Evolutionary conservation across 2,888 invertebrate species (phyloP), one percentile per base, ranked within the genome.

Genomic region (Silvanus unidentatus): DNA sequence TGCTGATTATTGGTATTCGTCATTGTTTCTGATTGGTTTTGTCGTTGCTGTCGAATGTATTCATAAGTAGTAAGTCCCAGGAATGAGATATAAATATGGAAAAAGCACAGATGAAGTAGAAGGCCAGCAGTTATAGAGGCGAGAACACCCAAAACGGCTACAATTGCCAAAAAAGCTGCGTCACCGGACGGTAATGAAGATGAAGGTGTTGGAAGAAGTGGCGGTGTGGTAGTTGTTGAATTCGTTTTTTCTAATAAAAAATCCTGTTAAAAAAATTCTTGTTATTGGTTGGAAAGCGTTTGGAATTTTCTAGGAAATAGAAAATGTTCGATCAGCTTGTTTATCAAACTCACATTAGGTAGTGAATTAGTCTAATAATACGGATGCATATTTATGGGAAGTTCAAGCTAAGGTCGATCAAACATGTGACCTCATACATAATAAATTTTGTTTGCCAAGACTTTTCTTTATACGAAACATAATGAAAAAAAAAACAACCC

Each of bases 51-150:
- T 1, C 81, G 73, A 43, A 93, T 88, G 70, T 92, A 93, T 66
- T 93, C 93, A 73, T 92, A 94, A 0, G 93, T 94, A 13, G 93
- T 91, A 36, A 92, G 75, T 1, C 91, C 92, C 59, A 90, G 73
- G 56, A 84, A 79, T 2, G 85, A 84, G 64, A 93, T 89, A 71
- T 92, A 92, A 47, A 88, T 80, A 71, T 93, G 92, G 69, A 93
- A 93, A 73, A 88, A 86, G 66, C 87, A 88, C 42, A 93, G 75
- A 71, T 93, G 92, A 50, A 89, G 73, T 45, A 93, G 76, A 39
- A 92, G 77, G 16, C 85, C 84, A 1, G 86, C 82, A 3, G 88
- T 84, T 10, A 86, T 79, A 14, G 86, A 79, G n/a, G 88, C 85
- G 45, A 86, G 72, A 14, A 84, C 68, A 15, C 85, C 85, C 39